A percentile compares a stretch with the other conserved stretches of the same genome.
phyloP scores from a whole-genome alignment of 2,113 vertebrate species.

The Himantopus leucocephalus region DNA sequence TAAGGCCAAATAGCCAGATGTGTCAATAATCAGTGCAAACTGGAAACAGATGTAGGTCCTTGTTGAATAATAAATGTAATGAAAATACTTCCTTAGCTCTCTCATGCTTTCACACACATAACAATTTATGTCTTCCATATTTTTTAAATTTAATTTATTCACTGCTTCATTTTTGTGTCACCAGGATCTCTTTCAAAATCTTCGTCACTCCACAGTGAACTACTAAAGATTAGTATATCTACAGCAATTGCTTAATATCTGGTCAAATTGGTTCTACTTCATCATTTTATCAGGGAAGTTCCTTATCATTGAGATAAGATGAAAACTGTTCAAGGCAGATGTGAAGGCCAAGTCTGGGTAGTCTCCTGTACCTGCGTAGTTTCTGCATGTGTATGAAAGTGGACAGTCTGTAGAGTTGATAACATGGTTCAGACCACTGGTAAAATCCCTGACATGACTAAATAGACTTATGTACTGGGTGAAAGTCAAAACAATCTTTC shows the following conservation, averaged over 20 bases:
- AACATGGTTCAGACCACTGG: neutral
- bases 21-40: constrained; percentile 85
- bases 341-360: constrained; percentile 1
- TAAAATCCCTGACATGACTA: neutral
- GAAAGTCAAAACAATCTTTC: constrained; percentile 31
- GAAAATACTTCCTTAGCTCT: constrained; percentile 80
- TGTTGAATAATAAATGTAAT: constrained; percentile 81
- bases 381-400: neutral
- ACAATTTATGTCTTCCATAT: constrained; percentile 72
- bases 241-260: constrained; percentile 17
- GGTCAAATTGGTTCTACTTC: neutral
- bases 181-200: constrained; percentile 29
- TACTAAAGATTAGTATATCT: constrained; percentile 38
- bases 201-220: neutral
- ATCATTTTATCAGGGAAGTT: neutral
- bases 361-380: neutral
- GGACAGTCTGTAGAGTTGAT: neutral
- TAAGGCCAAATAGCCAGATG: constrained; percentile 84
- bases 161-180: constrained; percentile 20
- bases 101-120: constrained; percentile 72
- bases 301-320: constrained; percentile 21
- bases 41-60: constrained; percentile 82
- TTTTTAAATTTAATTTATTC: constrained; percentile 55
- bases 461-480: neutral
- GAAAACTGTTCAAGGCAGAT: constrained; percentile 9